These are phyloP conservation scores for Liodrosophila aerea DNA, from an alignment of 2,888 invertebrate species.

Conservation along the genomic window DNA sequence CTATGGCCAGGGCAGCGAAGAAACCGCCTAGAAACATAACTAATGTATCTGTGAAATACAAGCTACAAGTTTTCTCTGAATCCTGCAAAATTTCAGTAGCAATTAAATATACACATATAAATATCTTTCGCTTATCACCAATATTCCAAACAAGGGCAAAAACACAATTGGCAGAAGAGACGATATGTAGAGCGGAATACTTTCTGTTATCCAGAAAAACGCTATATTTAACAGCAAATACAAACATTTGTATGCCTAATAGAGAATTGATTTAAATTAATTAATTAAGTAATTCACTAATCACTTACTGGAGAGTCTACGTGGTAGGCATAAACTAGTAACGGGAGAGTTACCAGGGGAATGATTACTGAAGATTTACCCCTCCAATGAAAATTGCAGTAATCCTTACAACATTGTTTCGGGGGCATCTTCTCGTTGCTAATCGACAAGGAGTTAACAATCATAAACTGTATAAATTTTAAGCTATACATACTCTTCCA, in stretches of 20 bases:
- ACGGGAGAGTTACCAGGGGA: slow-evolving; percentile 44
- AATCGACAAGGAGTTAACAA: no score
- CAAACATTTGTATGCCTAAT: slow-evolving; percentile 84
- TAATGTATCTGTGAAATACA: slow-evolving; percentile 90
- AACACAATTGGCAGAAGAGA: slow-evolving; percentile 90
- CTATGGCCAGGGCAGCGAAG: slow-evolving; percentile 93
- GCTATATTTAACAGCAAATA: slow-evolving; percentile 91
- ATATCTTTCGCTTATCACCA: slow-evolving; percentile 80
- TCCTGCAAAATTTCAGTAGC: slow-evolving; percentile 34
- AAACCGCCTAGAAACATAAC: slow-evolving; percentile 94
- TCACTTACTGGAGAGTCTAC: slow-evolving; percentile 10
- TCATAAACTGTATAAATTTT: no score
- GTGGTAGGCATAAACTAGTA: slow-evolving; percentile 23
- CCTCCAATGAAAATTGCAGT: slow-evolving; percentile 54
- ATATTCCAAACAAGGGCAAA: slow-evolving; percentile 90
- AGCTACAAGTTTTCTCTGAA: slow-evolving; percentile 85
- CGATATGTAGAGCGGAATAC: slow-evolving; percentile 90
- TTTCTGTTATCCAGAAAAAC: slow-evolving; percentile 91
- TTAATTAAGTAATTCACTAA: background rate
- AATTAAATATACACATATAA: no score
- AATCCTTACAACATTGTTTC: slow-evolving; percentile 13
- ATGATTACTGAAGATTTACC: slow-evolving; percentile 41
- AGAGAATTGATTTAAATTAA: background rate
- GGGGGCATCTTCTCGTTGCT: slow-evolving; percentile 11
- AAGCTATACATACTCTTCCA: no score